A percentile compares a stretch with the other conserved stretches of the same genome.
Evolutionary conservation across 2,113 vertebrate species (phyloP).

Genomic region (Hippocampus abdominalis): DNA sequence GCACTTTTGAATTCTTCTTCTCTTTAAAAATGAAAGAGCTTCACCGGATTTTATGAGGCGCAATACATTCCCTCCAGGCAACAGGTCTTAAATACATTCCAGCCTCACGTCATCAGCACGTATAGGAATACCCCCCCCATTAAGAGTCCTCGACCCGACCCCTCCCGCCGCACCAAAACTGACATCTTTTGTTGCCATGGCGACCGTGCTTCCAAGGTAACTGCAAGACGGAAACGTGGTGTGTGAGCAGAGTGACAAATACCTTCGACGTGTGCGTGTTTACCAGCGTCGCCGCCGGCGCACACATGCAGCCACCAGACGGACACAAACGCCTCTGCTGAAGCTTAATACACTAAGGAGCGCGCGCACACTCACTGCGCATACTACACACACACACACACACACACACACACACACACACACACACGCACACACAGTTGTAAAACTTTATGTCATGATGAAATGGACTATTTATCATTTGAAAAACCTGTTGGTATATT

Average conservation of each 20-base stretch:
- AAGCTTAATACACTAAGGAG: neutral
- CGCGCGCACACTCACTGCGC: neutral
- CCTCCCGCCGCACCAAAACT: constrained; percentile 39
- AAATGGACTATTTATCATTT: constrained; percentile 18
- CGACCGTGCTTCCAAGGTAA: constrained; percentile 76
- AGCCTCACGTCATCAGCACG: constrained; percentile 4
- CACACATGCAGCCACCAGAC: constrained; percentile 10
- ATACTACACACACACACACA: neutral
- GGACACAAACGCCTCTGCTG: neutral
- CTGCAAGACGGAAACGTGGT: constrained; percentile 66
- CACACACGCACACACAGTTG: neutral
- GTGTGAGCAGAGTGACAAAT: constrained; percentile 75
- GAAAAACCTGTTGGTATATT: constrained; percentile 50
- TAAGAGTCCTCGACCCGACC: constrained; percentile 9
- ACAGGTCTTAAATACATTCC: constrained; percentile 41
- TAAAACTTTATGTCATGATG: constrained; percentile 44
- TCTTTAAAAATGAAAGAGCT: constrained; percentile 16
- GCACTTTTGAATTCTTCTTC: constrained; percentile 17
- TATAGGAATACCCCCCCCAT: constrained; percentile 44
- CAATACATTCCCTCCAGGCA: constrained; percentile 27
- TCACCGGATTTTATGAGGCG: constrained; percentile 11
- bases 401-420: no score
- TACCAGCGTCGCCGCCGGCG: constrained; percentile 20
- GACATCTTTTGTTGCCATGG: constrained; percentile 75
- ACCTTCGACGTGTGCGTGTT: constrained; percentile 61